Evolutionary conservation across 2,797 vertebrate species (phyloP), one percentile per base, ranked within the genome.

Genomic region (Argya squamiceps): DNA sequence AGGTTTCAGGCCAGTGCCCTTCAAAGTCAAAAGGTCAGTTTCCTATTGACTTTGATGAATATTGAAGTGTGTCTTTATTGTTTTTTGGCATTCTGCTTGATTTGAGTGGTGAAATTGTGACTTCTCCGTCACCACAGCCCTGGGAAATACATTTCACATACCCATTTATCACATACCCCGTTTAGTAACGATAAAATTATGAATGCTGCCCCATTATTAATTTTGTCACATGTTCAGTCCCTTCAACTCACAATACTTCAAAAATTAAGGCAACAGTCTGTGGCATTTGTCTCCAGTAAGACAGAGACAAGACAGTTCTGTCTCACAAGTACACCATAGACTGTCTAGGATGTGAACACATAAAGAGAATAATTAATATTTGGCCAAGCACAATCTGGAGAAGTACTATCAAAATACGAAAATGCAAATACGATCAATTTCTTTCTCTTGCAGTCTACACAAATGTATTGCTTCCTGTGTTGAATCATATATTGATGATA

Each of bases 181-280:
- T 84, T 95, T 95, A 96, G 91, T 92, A 96, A 85, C 47, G 56
- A 90, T 79, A 70, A 90, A 93, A 94, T 64, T 49, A 67, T 36
- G 76, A 87, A 93, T 53, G 30, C 36, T 93, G 89, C 32, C 65
- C 64, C 41, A 30, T 58, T 92, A 93, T 50, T 95, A 79, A 90
- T 93, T 95, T 70, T 76, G 46, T 88, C 79, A 92, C 88, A 83
- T 55, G 59, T 80, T 94, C 91, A 68, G 39, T 53, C 46, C 60
- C 83, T 96, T 93, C 69, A 88, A 65, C 56, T 93, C 64, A 62
- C 58, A 89, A 26, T 52, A 29, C 36, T 88, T 60, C 46, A 81
- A 69, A 93, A 79, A 75, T 0, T 0, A 95, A 95, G 27, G 62
- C 27, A 12, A 86, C 18, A 62, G 49, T 82, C 80, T 41, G 27